phyloP scores from a whole-genome alignment of 2,113 vertebrate genomes.

The Neogale vison region DNA sequence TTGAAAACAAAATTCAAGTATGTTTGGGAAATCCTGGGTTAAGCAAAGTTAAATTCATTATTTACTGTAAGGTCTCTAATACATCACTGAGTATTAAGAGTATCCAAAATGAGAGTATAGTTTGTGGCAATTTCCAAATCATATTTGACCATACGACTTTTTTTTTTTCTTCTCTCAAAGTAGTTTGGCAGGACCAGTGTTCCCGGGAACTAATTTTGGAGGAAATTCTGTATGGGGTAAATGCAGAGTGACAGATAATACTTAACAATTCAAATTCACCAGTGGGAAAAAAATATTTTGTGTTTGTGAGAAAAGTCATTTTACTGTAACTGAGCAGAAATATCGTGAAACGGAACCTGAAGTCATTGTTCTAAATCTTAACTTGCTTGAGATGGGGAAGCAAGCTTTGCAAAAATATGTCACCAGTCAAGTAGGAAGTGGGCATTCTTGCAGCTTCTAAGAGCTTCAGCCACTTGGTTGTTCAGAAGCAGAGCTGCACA shows the following conservation, averaged over 20 bases:
- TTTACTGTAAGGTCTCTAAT: background rate
- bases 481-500: conserved; percentile 52
- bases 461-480: conserved; percentile 53
- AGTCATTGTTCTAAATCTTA: conserved; percentile 55
- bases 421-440: conserved; percentile 82
- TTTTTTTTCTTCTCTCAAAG: background rate
- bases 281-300: background rate
- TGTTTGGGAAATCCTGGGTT: background rate
- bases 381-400: conserved; percentile 70
- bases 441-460: conserved; percentile 72
- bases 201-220: background rate
- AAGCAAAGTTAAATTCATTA: background rate
- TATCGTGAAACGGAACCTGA: conserved; percentile 62
- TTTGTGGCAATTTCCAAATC: conserved; percentile 14
- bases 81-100: background rate
- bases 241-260: background rate
- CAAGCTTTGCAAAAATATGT: conserved; percentile 70
- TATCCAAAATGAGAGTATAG: background rate
- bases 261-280: background rate
- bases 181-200: background rate
- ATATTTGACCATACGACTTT: background rate
- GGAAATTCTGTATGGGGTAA: background rate
- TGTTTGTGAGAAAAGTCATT: background rate
- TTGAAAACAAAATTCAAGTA: background rate
- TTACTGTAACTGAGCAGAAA: background rate